Evolutionary conservation across 2,888 invertebrate species (phyloP), one percentile per base, ranked within the genome.

Genomic region (Drosophila lutescens): DNA sequence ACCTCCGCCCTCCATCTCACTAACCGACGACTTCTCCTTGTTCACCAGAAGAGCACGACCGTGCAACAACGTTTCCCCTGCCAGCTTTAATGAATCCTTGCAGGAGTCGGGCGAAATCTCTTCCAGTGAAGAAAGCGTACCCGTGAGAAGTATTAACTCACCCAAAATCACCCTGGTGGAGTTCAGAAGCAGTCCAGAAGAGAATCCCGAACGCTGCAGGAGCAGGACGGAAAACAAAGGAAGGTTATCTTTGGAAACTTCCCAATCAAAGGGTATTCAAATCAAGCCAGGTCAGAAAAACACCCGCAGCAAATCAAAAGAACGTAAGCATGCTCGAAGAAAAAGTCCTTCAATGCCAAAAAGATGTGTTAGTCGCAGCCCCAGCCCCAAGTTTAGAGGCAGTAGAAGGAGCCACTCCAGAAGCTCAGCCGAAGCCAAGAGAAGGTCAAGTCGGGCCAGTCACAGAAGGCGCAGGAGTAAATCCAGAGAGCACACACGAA

Each of bases 1-100:
- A 30, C 68, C 68, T 17, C 59, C 68, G 12, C 68, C 68, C 8
- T n/a, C 47, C 8, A 43, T 68, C 8, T 53, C 47, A 7, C 15
- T 68, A 7, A 30, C 15, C 8, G 68, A 68, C 30, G 68, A 68
- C 15, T n/a, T 40, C 2, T 46, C 51, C 9, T 34, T 68, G 23
- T 68, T 53, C n/a, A 68, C 59, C 1, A 58, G 68, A 36, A 68
- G 68, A 32, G 17, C 10, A 4, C 51, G 51, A 9, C 4, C 8
- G 4, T 9, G 20, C 7, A 2, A 10, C 2, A 30, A 59, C 7
- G 15, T 9, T 10, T 36, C 20, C 34, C 1, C 26, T 4, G 6
- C n/a, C 9, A 44, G n/a, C 60, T 20, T 44, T 12, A 17, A 6
- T n/a, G 30, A 59, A 7, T 15, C n/a, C 13, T 10, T 12, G 4